Evolutionary conservation across 2,797 vertebrate genomes (phyloP).

Genomic region (Phoebastria nigripes): DNA sequence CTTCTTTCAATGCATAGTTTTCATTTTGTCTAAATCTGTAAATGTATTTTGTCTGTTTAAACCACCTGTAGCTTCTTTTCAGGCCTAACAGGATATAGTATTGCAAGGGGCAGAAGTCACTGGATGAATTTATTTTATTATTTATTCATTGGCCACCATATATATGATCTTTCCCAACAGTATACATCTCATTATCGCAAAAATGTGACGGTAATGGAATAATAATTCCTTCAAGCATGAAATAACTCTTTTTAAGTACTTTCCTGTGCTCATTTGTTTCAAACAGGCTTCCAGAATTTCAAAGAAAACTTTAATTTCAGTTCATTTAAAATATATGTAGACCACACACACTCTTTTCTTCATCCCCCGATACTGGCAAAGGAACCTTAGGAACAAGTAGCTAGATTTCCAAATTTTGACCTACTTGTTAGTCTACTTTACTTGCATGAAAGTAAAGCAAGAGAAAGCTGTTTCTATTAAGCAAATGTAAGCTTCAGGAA

Average conservation of each 20-base stretch:
- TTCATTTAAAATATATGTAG: not conserved
- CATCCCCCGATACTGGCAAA: not conserved
- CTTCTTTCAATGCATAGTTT: not conserved
- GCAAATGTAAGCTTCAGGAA: not conserved
- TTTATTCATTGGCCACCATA: not conserved
- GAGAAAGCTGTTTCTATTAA: slow-evolving; percentile 8
- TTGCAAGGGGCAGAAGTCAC: not conserved
- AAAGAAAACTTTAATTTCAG: not conserved
- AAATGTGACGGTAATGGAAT: not conserved
- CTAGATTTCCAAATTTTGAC: slow-evolving; percentile 31
- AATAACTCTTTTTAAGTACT: not conserved
- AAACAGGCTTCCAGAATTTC: not conserved
- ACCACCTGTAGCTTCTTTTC: not conserved
- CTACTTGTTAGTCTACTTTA: slow-evolving; percentile 32
- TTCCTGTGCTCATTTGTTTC: not conserved
- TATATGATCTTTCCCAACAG: not conserved
- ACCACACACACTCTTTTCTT: not conserved
- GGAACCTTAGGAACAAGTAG: not conserved
- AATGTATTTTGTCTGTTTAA: not conserved
- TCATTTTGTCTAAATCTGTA: not conserved
- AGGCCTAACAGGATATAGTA: not conserved
- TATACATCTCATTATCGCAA: not conserved
- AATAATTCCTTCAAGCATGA: not conserved
- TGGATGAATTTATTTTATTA: not conserved
- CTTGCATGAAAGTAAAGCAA: slow-evolving; percentile 11